Conservation (phyloP, 2,888 invertebrate genomes). For the Drosophila mettleri region DNA sequence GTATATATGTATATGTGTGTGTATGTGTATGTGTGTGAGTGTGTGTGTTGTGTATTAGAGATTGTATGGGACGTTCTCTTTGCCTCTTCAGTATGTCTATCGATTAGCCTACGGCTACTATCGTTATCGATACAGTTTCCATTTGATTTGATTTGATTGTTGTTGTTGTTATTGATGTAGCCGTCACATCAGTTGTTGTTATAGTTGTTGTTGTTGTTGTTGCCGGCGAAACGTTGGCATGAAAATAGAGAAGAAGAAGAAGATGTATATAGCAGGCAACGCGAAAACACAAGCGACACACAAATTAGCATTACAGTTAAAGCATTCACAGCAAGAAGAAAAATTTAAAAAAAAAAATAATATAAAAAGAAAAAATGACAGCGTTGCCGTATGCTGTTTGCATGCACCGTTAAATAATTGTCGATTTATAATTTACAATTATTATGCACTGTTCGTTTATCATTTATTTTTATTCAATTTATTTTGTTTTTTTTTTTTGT, state of each 20-base stretch:
- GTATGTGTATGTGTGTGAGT: background rate
- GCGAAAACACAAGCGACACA: conserved; percentile 45
- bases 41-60: background rate
- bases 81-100: conserved; percentile 24
- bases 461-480: conserved; percentile 9
- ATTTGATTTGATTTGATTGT: conserved; percentile 29
- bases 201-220: conserved; percentile 36
- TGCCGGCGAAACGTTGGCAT: conserved; percentile 60
- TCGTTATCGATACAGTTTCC: conserved; percentile 29
- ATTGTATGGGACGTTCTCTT: conserved; percentile 7
- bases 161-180: conserved; percentile 33
- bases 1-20: background rate
- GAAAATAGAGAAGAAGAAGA: conserved; percentile 53
- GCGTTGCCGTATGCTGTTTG: conserved; percentile 29
- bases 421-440: conserved; percentile 32
- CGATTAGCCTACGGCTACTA: conserved; percentile 27
- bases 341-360: conserved; percentile 15
- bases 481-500: conserved; percentile 16
- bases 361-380: conserved; percentile 16
- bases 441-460: conserved; percentile 36
- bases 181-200: conserved; percentile 27
- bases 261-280: conserved; percentile 28
- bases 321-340: conserved; percentile 20
- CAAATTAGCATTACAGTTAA: conserved; percentile 73
- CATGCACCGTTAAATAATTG: conserved; percentile 22